Conservation (phyloP, 2,888 invertebrate species). For the Fragum whitleyi region DNA sequence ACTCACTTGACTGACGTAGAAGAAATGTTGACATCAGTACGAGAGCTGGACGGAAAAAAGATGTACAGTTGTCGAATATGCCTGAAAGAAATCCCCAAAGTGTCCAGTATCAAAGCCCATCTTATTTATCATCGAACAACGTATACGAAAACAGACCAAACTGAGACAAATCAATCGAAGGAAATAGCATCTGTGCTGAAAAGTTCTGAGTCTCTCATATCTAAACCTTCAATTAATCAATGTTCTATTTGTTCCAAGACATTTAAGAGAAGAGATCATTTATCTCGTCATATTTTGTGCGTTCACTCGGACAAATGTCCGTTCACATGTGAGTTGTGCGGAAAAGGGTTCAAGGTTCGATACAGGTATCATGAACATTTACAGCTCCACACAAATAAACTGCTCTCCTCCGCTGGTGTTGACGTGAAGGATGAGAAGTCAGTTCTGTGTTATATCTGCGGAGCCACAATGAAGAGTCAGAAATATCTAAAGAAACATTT, state of each 20-base stretch:
- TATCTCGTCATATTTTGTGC: constrained; percentile 11
- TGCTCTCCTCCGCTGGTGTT: not conserved
- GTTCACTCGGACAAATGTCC: constrained; percentile 2
- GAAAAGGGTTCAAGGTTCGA: not conserved
- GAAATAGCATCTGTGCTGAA: no score
- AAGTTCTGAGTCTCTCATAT: not conserved
- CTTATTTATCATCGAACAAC: not conserved
- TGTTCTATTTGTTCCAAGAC: not conserved
- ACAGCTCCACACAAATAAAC: not conserved
- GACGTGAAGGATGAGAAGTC: not conserved
- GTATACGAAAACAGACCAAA: not conserved
- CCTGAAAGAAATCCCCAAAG: not conserved
- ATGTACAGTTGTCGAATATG: constrained; percentile 19
- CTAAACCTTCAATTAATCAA: not conserved
- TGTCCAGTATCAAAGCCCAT: constrained; percentile 1
- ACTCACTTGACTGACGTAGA: constrained; percentile 15
- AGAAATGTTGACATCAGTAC: not conserved
- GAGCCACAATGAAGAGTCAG: constrained; percentile 22
- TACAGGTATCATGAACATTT: constrained; percentile 15
- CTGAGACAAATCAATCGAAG: not conserved
- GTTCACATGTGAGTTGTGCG: constrained; percentile 6
- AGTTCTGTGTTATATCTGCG: constrained; percentile 30
- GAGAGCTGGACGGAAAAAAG: not conserved
- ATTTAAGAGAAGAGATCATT: constrained; percentile 8
- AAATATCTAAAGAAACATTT: constrained; percentile 25